Base-by-base conservation (phyloP, 1,140 invertebrate genomes). In the Polyergus mexicanus region DNA sequence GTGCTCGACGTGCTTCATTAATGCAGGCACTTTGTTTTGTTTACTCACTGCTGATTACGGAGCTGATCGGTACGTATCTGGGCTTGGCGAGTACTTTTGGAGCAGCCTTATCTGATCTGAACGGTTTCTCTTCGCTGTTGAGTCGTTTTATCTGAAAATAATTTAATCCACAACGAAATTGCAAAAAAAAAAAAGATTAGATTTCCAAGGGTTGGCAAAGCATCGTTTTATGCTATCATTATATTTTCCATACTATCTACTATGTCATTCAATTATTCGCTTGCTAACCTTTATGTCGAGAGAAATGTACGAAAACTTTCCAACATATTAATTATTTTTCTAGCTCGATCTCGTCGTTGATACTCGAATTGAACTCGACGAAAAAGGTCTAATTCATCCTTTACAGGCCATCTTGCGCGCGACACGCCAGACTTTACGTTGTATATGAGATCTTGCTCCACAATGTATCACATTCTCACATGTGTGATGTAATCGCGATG, bases 1-100 rank as follows among this genome's bases (percentile, higher is more conserved):
- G 83, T 71, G 68, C 86, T 78, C 35, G 28, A 62, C 69, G 74
- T 81, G 58, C 63, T 80, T 80, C 74, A 68, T 63, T 86, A 88
- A 71, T 54, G 69, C 84, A 60, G 54, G 32, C 71, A 71, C 58
- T 84, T 72, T 60, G 63, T 83, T 90, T 89, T 41, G 51, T 90
- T 86, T 92, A 93, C 92, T 94, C 90, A 93, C 91, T 93, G 86
- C 91, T 92, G 77, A 89, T 88, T 22, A 91, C 87, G 68, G 87
- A 89, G 85, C 76, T 89, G 80, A 91, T 84, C 74, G 89, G 75
- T 77, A 87, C 88, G 28, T 86, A 84, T 91, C 88, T 91, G 58
- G 90, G 86, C 69, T 90, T 92, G 38, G 84, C 66, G 35, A 89
- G 87, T 32, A 92, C 87, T 88, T 88, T 91, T 0, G 91, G 89